A percentile compares a stretch with the other conserved stretches of the same genome.
Conservation (phyloP, 2,797 vertebrate species). For the Lateolabrax maculatus region DNA sequence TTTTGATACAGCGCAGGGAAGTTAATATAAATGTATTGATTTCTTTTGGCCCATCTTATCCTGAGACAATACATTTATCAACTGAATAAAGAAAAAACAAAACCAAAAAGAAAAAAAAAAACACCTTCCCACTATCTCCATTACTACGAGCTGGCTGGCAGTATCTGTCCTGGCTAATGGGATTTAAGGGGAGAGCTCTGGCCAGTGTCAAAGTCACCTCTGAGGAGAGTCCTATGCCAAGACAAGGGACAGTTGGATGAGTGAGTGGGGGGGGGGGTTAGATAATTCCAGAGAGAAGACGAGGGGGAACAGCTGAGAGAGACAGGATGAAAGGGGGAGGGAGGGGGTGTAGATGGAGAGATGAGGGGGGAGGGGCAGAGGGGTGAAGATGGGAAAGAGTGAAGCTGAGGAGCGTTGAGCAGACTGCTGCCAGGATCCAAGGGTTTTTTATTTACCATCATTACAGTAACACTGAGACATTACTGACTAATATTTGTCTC, state of each 20-base stretch:
- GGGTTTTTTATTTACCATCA: neutral
- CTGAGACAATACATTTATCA: constrained; percentile 46
- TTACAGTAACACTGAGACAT: neutral
- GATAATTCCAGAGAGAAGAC: constrained; percentile 74
- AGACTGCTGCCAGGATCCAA: neutral
- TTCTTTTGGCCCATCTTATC: constrained; percentile 20
- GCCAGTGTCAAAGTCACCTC: constrained; percentile 85
- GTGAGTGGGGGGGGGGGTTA: constrained; percentile 16
- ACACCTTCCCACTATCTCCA: constrained; percentile 41
- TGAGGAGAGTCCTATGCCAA: constrained; percentile 78
- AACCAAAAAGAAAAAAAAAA: too few relatives aligned
- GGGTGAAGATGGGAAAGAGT: constrained; percentile 6
- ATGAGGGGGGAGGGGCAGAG: neutral
- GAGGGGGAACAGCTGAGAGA: constrained; percentile 76
- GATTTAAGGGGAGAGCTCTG: constrained; percentile 75
- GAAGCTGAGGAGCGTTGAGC: constrained; percentile 7
- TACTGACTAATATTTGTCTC: neutral
- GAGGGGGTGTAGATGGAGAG: constrained; percentile 4
- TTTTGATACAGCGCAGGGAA: constrained; percentile 16
- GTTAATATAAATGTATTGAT: constrained; percentile 62
- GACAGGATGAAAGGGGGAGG: constrained; percentile 48
- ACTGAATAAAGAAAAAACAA: constrained; percentile 32
- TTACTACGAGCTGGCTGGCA: constrained; percentile 50
- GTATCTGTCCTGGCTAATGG: constrained; percentile 66
- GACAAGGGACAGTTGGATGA: constrained; percentile 69